Evolutionary conservation across 2,113 vertebrate genomes (phyloP).

Genomic region (Scolopax mira): DNA sequence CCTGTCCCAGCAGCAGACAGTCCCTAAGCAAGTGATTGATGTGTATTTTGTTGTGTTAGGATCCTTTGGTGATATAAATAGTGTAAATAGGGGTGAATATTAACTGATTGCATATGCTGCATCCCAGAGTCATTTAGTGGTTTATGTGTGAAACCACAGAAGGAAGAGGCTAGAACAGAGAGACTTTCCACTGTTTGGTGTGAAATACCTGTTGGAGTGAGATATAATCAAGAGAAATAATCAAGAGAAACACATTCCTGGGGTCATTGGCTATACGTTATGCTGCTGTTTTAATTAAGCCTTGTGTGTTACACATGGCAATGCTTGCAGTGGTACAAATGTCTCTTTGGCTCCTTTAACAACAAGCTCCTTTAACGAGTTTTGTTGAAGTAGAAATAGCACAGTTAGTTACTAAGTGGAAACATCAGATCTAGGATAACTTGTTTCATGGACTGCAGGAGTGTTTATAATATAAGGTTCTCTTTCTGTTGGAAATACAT

Average conservation of each 20-base stretch:
- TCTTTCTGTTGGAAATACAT: background rate
- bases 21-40: background rate
- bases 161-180: background rate
- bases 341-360: background rate
- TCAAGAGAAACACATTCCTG: background rate
- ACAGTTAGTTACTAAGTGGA: background rate
- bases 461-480: background rate
- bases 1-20: background rate
- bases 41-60: background rate
- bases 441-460: background rate
- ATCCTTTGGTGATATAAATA: background rate
- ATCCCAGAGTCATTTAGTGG: background rate
- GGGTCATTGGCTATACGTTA: rapidly evolving
- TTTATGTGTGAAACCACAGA: background rate
- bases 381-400: background rate
- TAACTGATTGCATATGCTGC: background rate
- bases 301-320: rapidly evolving
- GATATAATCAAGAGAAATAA: too few species aligned
- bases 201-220: background rate
- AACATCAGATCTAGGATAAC: rapidly evolving
- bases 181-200: background rate
- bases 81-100: background rate
- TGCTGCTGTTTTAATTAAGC: background rate
- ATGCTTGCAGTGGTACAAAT: background rate
- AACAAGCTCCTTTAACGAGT: rapidly evolving